phyloP scores from a whole-genome alignment of 2,888 invertebrate genomes.

The Perithous albicinctus region DNA sequence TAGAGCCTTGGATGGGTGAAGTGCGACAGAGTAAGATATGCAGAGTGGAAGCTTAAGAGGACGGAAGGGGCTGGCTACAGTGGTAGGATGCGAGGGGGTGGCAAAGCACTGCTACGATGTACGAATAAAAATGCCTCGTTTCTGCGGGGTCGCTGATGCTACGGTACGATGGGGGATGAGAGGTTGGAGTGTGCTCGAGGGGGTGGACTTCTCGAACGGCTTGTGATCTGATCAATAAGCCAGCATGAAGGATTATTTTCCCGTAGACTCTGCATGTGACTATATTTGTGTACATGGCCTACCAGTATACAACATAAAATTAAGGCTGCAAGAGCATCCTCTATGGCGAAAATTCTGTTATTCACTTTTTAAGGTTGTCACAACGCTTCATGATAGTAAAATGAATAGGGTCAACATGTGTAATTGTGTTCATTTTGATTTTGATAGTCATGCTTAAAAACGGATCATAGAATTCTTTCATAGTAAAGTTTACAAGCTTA shows the following conservation, averaged over 20 bases:
- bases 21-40: slow-evolving; percentile 34
- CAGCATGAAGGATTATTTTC: slow-evolving; percentile 80
- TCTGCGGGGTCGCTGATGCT: slow-evolving; percentile 69
- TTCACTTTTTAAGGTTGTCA: too few species aligned
- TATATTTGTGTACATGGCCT: slow-evolving; percentile 44
- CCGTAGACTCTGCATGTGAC: slow-evolving; percentile 50
- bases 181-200: slow-evolving; percentile 66
- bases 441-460: too few species aligned
- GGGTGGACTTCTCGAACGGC: slow-evolving; percentile 81
- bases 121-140: slow-evolving; percentile 83
- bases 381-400: too few species aligned
- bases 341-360: too few species aligned
- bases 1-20: background rate
- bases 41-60: slow-evolving; percentile 52
- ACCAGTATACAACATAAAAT: slow-evolving; percentile 54
- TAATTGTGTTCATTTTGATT: too few species aligned
- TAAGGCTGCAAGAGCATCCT: background rate
- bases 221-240: slow-evolving; percentile 84
- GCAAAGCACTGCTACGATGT: slow-evolving; percentile 72
- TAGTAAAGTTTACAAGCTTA: too few species aligned
- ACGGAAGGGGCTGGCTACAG: slow-evolving; percentile 64
- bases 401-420: too few species aligned
- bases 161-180: slow-evolving; percentile 67
- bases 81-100: slow-evolving; percentile 64
- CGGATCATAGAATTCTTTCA: too few species aligned